A percentile compares a stretch with the other conserved stretches of the same genome.
These are phyloP conservation scores for Tribolium madens DNA, from an alignment of 1,140 invertebrate species.

Conservation along the genomic window DNA sequence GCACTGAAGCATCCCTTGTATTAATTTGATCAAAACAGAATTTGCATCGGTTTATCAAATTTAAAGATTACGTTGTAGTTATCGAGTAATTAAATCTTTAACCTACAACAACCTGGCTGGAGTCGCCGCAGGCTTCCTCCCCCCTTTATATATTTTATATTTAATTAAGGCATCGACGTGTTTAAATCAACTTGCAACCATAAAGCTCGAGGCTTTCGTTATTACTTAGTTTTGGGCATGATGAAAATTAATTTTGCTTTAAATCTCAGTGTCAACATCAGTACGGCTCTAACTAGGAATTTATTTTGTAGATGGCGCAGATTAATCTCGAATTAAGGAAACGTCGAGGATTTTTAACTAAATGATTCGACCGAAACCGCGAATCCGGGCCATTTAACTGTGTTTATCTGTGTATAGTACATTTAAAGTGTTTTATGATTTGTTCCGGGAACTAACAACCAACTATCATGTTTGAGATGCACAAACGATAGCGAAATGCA, in stretches of 20 bases:
- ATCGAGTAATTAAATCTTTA: constrained; percentile 34
- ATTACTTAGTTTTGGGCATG: constrained; percentile 26
- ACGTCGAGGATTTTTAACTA: constrained; percentile 15
- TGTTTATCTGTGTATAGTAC: constrained; percentile 36
- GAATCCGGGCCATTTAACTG: constrained; percentile 10
- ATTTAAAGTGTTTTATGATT: constrained; percentile 37
- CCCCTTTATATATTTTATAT: constrained; percentile 23
- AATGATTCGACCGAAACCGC: constrained; percentile 4
- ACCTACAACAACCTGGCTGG: constrained; percentile 11
- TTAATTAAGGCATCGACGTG: constrained; percentile 37
- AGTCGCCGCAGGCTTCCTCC: neutral
- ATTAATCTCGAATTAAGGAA: constrained; percentile 14
- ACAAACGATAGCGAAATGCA: constrained; percentile 18
- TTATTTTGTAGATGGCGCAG: constrained; percentile 2
- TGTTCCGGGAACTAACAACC: constrained; percentile 9
- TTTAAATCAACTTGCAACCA: constrained; percentile 29
- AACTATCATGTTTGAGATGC: constrained; percentile 24
- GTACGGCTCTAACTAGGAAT: constrained; percentile 21
- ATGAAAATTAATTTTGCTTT: constrained; percentile 36
- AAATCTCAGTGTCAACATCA: constrained; percentile 33
- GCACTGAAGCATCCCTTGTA: constrained; percentile 4
- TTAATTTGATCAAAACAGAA: constrained; percentile 31
- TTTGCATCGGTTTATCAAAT: constrained; percentile 30
- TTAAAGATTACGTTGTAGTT: constrained; percentile 30
- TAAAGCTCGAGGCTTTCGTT: constrained; percentile 16